Evolutionary conservation across 2,888 invertebrate species (phyloP), one percentile per base, ranked within the genome.

Genomic region (Hirtodrosophila duncani): DNA sequence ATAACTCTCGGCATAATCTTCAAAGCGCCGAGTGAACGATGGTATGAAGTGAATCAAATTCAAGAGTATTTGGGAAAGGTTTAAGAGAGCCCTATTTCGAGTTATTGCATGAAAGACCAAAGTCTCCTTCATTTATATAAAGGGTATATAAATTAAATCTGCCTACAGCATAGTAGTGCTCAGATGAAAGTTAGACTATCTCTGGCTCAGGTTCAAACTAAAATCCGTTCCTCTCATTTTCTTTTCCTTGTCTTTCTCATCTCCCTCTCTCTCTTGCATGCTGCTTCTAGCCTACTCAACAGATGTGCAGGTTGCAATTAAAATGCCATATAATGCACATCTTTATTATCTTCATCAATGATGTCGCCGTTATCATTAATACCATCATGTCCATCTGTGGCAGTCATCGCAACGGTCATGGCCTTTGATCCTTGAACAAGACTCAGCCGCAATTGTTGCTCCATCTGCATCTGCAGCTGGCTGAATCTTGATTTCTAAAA

Each of bases 1-100:
- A 75, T 79, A 70, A 79, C 79, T 70, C 75, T 70, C 65, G 64
- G 75, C 65, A 78, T 72, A 71, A 72, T 72, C 72, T 72, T 80
- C 72, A 72, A 72, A 72, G 72, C 64, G 57, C 67, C 36, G 74
- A n/a, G n/a, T n/a, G n/a, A n/a, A n/a, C n/a, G n/a, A n/a, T n/a
- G n/a, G n/a, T n/a, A n/a, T n/a, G n/a, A n/a, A n/a, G n/a, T n/a
- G n/a, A n/a, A n/a, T n/a, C n/a, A n/a, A n/a, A n/a, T n/a, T n/a
- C n/a, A n/a, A n/a, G n/a, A n/a, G n/a, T n/a, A n/a, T n/a, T n/a
- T n/a, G n/a, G n/a, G n/a, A n/a, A n/a, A n/a, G n/a, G n/a, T n/a
- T n/a, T n/a, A n/a, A n/a, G n/a, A n/a, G n/a, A n/a, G n/a, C n/a
- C n/a, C n/a, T n/a, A n/a, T n/a, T n/a, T n/a, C n/a, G n/a, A n/a